Base-by-base conservation (phyloP, 2,797 vertebrate genomes). In the Melanotaenia nigrans region DNA sequence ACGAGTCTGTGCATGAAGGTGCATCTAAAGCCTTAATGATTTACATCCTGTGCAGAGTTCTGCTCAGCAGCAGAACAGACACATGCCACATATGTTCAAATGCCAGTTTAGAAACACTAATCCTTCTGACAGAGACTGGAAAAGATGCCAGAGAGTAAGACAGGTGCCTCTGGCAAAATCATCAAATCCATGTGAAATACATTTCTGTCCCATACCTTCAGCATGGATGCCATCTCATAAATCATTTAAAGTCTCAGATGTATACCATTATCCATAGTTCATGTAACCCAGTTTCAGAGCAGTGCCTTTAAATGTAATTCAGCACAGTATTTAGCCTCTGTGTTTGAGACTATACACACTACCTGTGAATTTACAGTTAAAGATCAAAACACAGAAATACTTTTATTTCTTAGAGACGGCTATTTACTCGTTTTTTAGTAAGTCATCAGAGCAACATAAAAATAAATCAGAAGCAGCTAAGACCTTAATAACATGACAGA, bases 181-280 rank as follows among this genome's bases (percentile, higher is more conserved):
- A 83, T 64, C 74, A 81, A 69, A 69, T 75, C 62, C 35, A 71
- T 12, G 30, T 80, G 73, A 86, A 81, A 77, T 70, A 28, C 67
- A 70, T 77, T 84, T 79, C 57, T 54, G 75, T 78, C 59, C 20
- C 53, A 25, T 38, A 30, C 60, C 54, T 71, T 11, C 0, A 2
- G 13, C 57, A 42, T 58, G 36, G 76, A 42, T 45, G 24, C 20
- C 40, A 65, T 82, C 56, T 69, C 25, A 54, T 65, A 56, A 62
- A 7, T 36, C 49, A 61, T 71, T 67, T 56, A 67, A 59, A 10
- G 22, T 6, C 14, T 9, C 61, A 11, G 18, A 25, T 35, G 24
- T 18, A n/a, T 22, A 49, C 10, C 4, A 16, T 20, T 38, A 49
- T 16, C 53, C 68, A 40, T 69, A 59, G 55, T 73, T 30, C 14